Base-by-base conservation (phyloP, 2,888 invertebrate species). In the Aporophyla nigra region DNA sequence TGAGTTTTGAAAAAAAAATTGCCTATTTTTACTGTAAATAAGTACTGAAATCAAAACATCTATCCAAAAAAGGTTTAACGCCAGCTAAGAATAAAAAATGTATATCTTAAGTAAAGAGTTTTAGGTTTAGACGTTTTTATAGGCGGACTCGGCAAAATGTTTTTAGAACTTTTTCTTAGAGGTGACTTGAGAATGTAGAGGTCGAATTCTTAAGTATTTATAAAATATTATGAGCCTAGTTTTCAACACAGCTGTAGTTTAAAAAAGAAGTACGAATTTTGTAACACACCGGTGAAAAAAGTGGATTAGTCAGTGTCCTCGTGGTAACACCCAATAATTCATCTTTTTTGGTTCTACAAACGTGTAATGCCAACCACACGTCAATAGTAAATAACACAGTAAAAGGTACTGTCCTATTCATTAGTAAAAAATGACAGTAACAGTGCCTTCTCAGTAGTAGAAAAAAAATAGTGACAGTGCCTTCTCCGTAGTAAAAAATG, bases 91-190 rank as follows among this genome's bases (percentile, higher is more conserved):
- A 69, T 66, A 76, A 19, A 71, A 71, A 73, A 76, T 46, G 54
- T 63, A 53, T 65, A 68, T 68, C 51, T 46, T 69, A 62, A 71
- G 43, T 73, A 76, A 76, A 61, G 43, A 69, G 24, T 66, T 65
- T 58, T 68, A 68, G 14, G 27, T 54, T 56, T 21, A 14, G 4
- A 74, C 77, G 85, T 81, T 84, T 84, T 75, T 81, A 74, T 75
- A 73, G 71, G 58, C 71, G 72, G 54, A 73, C 72, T 73, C 67
- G n/a, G 33, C 5, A 40, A 63, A 71, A 61, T 71, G 58, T 75
- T 84, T 83, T 65, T 62, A 74, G 24, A 59, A 71, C 53, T 84
- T 71, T 56, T 63, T 46, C 49, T 68, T 1, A 65, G n/a, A 72
- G 24, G 81, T 81, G 84, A 74, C 67, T 68, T 19, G 0, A 62